Evolutionary conservation across 2,888 invertebrate genomes (phyloP), one percentile per base, ranked within the genome.

Genomic region (Geotrupes spiniger): DNA sequence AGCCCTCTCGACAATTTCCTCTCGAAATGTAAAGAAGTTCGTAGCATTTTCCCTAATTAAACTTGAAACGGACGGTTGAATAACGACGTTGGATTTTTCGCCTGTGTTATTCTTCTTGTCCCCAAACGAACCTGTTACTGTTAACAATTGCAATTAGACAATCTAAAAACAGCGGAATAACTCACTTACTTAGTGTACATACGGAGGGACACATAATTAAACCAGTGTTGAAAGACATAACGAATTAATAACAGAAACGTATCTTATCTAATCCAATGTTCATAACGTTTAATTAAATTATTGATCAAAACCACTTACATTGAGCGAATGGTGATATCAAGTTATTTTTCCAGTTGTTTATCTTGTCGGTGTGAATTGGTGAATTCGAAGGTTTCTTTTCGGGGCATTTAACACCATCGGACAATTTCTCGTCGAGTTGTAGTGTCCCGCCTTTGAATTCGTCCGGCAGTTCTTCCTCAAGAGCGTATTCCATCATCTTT

Each of bases 1-100:
- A 2, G 89, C 89, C 55, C 78, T 78, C 58, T 87, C 85, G 8
- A 89, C 81, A 9, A 87, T 83, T 15, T 85, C 86, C 58, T 84
- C 83, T 50, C 90, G 79, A 64, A 83, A 85, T 27, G 84, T 83
- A 64, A 88, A 88, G 71, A 83, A 89, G 52, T 78, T 82, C 54
- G 81, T 80, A 12, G 84, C 83, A 59, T 84, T 80, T 47, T 82
- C 79, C 37, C 75, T 25, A 74, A 71, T 62, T 75, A 76, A 36
- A 74, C 75, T 2, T 75, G 70, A 16, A 76, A 76, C 53, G 73
- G 75, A 1, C 76, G 74, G 0, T 42, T 51, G 43, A n/a, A 38
- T 17, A 51, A 21, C 21, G 6, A 21, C 6, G 6, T 15, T 2
- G 42, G 17, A 14, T 6, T 40, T 25, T 73, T 66, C 36, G 72